phyloP scores from a whole-genome alignment of 92 coral and sea anemone species.

The Hydrozoanthus gracilis region DNA sequence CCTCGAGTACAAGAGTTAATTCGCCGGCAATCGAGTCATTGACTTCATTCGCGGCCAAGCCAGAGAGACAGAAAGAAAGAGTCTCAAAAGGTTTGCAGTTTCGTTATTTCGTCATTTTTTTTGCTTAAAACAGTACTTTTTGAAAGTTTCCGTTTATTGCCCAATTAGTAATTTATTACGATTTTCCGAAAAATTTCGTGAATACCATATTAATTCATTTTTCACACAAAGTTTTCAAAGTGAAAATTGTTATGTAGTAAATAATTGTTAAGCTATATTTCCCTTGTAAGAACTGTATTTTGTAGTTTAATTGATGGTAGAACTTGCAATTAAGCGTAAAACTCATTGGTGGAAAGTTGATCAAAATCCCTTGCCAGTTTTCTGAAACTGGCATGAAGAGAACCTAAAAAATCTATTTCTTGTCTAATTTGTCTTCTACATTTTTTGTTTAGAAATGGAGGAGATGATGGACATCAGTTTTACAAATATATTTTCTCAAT shows the following conservation, averaged over 20 bases:
- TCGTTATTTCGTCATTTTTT: no score
- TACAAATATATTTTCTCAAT: constrained; percentile 53
- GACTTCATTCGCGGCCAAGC: not conserved
- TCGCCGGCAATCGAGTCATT: not conserved
- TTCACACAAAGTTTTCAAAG: no score
- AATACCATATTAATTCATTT: not conserved
- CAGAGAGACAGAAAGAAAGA: not conserved
- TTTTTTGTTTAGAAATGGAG: constrained; percentile 57
- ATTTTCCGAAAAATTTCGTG: not conserved
- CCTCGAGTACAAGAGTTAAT: not conserved
- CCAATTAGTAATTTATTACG: no score
- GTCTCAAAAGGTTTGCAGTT: not conserved
- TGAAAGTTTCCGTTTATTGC: no score
- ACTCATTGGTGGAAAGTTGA: no score
- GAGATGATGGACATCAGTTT: constrained; percentile 68
- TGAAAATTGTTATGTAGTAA: no score
- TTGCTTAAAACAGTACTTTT: not conserved
- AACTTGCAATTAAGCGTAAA: no score
- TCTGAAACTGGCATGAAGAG: not conserved
- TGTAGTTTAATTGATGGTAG: no score
- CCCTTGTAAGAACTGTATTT: no score
- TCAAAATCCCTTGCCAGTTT: not conserved
- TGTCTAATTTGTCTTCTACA: not conserved
- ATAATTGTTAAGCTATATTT: no score
- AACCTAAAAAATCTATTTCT: not conserved